A percentile compares a stretch with the other conserved stretches of the same genome.
phyloP scores from a whole-genome alignment of 2,113 vertebrate species.

The Indicator maculatus region DNA sequence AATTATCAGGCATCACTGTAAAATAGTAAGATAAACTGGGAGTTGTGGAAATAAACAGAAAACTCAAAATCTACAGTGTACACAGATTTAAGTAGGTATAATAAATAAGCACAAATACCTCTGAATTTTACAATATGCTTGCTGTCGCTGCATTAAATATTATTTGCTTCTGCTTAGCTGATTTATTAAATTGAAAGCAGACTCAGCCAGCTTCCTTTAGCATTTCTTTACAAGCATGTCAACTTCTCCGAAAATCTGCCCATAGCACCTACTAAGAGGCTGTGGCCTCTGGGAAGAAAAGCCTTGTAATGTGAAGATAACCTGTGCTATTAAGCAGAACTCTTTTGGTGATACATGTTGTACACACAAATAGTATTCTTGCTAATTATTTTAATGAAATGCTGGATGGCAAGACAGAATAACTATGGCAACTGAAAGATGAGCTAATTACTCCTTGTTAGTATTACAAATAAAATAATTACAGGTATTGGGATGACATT shows the following conservation, averaged over 20 bases:
- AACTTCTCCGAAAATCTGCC: neutral
- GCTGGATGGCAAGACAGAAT: constrained; percentile 27
- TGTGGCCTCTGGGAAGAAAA: neutral
- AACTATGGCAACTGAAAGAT: constrained; percentile 59
- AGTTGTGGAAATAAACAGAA: constrained; percentile 23
- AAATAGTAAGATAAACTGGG: constrained; percentile 65
- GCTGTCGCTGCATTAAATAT: neutral
- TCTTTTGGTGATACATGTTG: neutral
- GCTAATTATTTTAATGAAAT: constrained; percentile 43
- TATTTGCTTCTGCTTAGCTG: neutral
- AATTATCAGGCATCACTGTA: constrained; percentile 93
- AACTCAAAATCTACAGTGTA: neutral
- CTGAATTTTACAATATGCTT: neutral
- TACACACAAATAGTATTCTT: neutral
- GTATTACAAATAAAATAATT: constrained; percentile 37
- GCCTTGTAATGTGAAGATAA: neutral
- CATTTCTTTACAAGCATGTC: neutral
- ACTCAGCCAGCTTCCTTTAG: neutral
- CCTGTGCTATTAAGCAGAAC: neutral
- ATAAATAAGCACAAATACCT: neutral
- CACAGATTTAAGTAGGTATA: neutral
- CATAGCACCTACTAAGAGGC: neutral
- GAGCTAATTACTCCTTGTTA: constrained; percentile 36
- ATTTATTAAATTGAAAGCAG: neutral
- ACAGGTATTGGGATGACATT: neutral